Conservation (phyloP, 23 tunicate genomes). For the Styela clava region DNA sequence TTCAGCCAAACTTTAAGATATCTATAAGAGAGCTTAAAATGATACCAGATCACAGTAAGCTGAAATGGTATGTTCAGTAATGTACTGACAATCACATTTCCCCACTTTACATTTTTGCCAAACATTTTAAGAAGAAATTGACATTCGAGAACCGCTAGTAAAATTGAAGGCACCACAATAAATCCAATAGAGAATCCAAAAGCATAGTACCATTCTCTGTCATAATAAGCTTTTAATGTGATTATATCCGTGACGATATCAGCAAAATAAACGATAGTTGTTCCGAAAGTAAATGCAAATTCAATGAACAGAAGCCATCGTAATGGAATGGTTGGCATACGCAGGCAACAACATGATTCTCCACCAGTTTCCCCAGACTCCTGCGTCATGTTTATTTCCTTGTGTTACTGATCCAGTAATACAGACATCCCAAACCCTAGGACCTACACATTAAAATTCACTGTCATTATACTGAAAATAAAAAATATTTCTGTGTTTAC, state of each 20-base stretch:
- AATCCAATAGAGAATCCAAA: conserved; percentile 68
- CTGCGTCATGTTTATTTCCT: not conserved
- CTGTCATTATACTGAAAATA: too few species aligned
- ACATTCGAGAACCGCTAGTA: conserved; percentile 66
- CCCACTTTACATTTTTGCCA: conserved; percentile 52
- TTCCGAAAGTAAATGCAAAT: conserved; percentile 77
- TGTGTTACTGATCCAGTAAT: too few species aligned
- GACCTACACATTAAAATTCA: too few species aligned
- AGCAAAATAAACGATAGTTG: conserved; percentile 74
- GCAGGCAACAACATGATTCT: conserved; percentile 40
- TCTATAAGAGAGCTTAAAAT: conserved; percentile 61
- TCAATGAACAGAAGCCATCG: conserved; percentile 62
- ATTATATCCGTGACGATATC: conserved; percentile 83
- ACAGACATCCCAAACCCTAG: too few species aligned
- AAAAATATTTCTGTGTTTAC: too few species aligned
- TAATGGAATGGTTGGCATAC: conserved; percentile 59
- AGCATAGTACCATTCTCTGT: conserved; percentile 44
- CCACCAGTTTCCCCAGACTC: not conserved
- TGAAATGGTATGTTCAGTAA: conserved; percentile 80
- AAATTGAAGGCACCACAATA: conserved; percentile 72
- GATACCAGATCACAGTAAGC: conserved; percentile 85
- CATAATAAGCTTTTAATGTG: conserved; percentile 49
- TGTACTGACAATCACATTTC: conserved; percentile 42
- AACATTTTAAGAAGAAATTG: conserved; percentile 52
- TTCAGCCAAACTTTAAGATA: conserved; percentile 55